A percentile compares a stretch with the other conserved stretches of the same genome.
Evolutionary conservation across 2,888 invertebrate species (phyloP).

Genomic region (Crossocerus cetratus): DNA sequence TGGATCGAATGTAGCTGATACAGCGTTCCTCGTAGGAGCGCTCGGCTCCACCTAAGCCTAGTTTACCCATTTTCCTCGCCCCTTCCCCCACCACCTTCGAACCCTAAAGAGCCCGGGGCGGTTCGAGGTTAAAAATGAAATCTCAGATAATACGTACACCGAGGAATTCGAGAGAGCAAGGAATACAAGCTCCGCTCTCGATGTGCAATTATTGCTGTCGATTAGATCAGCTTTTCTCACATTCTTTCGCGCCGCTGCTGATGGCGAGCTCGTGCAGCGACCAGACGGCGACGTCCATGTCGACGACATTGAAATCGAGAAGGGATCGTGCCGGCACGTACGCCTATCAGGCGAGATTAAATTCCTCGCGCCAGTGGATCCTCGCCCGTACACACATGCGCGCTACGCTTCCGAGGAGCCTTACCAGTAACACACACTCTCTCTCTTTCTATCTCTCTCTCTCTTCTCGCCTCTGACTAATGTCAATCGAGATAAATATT

Average conservation of each 20-base stretch:
- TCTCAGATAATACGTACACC: not conserved
- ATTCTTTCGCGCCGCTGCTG: not conserved
- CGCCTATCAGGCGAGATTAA: conserved; percentile 54
- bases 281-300: conserved; percentile 40
- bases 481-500: conserved; percentile 38
- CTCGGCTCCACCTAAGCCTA: conserved; percentile 7
- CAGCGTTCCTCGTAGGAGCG: conserved; percentile 62
- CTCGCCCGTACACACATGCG: conserved; percentile 4
- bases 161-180: not conserved
- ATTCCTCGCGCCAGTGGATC: conserved; percentile 44
- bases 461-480: conserved; percentile 41
- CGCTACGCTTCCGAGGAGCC: conserved; percentile 26
- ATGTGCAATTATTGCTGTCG: not conserved
- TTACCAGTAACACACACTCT: conserved; percentile 13
- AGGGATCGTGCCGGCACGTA: conserved; percentile 48
- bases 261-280: conserved; percentile 20
- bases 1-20: conserved; percentile 66
- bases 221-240: not conserved
- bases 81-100: conserved; percentile 35
- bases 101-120: not conserved
- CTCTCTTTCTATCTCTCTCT: too few species aligned
- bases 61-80: conserved; percentile 28
- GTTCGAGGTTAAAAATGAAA: not conserved
- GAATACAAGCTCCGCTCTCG: not conserved
- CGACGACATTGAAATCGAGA: conserved; percentile 56